A percentile compares a stretch with the other conserved stretches of the same genome.
Evolutionary conservation across 2,797 vertebrate species (phyloP).

Genomic region (Erpetoichthys calabaricus): DNA sequence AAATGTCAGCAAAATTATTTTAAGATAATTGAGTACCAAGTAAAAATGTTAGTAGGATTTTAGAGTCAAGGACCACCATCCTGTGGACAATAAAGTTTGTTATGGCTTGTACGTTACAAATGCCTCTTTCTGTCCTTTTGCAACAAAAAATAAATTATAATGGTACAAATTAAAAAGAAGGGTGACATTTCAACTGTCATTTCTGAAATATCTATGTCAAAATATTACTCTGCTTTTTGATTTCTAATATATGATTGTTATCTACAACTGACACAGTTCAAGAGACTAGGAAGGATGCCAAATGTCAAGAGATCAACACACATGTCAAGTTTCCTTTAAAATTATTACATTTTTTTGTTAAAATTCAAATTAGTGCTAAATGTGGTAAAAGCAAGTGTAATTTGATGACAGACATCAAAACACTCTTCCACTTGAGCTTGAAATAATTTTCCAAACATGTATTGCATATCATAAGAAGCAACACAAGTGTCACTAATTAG

Average conservation of each 20-base stretch:
- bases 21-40: no score
- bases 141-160: not conserved
- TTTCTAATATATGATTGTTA: not conserved
- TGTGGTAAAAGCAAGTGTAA: not conserved
- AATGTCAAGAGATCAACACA: not conserved
- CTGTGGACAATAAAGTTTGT: no score
- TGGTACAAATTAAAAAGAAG: no score
- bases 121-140: no score
- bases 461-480: not conserved
- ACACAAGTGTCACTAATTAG: slow-evolving; percentile 1
- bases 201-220: not conserved
- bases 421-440: slow-evolving; percentile 1
- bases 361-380: not conserved
- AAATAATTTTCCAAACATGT: slow-evolving; percentile 3
- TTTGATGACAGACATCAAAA: slow-evolving; percentile 3
- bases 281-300: not conserved
- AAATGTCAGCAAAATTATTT: no score
- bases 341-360: slow-evolving; percentile 1
- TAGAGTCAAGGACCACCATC: no score
- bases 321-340: not conserved
- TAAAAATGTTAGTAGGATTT: no score
- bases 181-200: no score
- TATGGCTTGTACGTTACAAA: no score
- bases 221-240: not conserved
- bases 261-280: not conserved